Evolutionary conservation across 2,797 vertebrate genomes (phyloP).

Genomic region (Acanthurus tractus): DNA sequence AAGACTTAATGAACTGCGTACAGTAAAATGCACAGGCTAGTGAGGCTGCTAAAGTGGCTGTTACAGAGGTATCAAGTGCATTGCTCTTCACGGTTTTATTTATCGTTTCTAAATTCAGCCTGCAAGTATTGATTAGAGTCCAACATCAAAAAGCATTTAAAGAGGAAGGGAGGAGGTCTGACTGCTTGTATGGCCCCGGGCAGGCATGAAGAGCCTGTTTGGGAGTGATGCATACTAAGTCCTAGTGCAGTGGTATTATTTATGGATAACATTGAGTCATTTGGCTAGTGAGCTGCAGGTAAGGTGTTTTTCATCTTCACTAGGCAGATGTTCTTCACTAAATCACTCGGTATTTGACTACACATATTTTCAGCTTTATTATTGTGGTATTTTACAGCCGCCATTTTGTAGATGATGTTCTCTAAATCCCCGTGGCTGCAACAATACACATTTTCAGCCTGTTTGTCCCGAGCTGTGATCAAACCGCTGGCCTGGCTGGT

Average conservation of each 20-base stretch:
- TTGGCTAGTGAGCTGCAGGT: conserved; percentile 62
- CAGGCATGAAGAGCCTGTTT: conserved; percentile 69
- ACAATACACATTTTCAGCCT: conserved; percentile 33
- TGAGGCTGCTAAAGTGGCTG: conserved; percentile 35
- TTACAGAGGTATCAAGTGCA: conserved; percentile 54
- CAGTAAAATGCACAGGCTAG: conserved; percentile 17
- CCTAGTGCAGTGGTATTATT: conserved; percentile 68
- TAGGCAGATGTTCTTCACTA: conserved; percentile 24
- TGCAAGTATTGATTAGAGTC: conserved; percentile 82
- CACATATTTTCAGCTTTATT: conserved; percentile 21
- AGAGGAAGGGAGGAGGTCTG: conserved; percentile 71
- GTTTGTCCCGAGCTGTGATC: conserved; percentile 29
- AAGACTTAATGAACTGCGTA: neutral
- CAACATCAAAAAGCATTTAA: conserved; percentile 81
- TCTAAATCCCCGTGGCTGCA: conserved; percentile 27
- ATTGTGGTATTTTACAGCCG: conserved; percentile 22
- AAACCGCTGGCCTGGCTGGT: conserved; percentile 40
- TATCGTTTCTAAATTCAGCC: conserved; percentile 79
- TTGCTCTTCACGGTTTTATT: conserved; percentile 71
- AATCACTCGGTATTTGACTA: conserved; percentile 46
- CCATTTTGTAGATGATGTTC: conserved; percentile 35
- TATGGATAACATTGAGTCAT: conserved; percentile 71
- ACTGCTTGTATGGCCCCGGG: conserved; percentile 74
- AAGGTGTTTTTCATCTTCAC: conserved; percentile 54
- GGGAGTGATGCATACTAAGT: conserved; percentile 75